Conservation (phyloP, 1,140 invertebrate species). For the Zaprionus camerounensis region DNA sequence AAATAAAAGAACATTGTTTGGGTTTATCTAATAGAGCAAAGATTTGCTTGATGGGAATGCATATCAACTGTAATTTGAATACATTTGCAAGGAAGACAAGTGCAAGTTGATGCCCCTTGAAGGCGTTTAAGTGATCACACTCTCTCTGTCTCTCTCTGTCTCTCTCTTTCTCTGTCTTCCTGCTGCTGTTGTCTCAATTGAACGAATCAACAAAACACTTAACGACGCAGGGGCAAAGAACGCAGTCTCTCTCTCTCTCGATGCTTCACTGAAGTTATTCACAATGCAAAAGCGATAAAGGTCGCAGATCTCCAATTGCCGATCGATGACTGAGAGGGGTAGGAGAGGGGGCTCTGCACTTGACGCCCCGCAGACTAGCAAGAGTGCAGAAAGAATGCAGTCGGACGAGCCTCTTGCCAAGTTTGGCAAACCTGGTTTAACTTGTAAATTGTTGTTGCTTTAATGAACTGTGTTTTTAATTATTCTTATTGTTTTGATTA, state of each 20-base stretch:
- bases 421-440: background rate
- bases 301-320: background rate
- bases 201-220: slow-evolving; percentile 9
- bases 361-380: background rate
- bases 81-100: background rate
- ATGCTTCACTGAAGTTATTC: background rate
- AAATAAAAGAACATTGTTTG: background rate
- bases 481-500: background rate
- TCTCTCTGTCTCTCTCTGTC: too few species aligned
- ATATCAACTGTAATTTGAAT: background rate
- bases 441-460: background rate
- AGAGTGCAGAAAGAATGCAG: slow-evolving; percentile 1
- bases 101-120: background rate
- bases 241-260: background rate
- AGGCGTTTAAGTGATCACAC: background rate
- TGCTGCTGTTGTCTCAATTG: background rate
- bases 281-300: background rate
- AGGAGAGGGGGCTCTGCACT: too few species aligned
- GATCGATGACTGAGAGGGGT: background rate
- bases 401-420: slow-evolving; percentile 1
- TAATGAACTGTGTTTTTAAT: background rate
- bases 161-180: background rate
- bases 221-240: background rate
- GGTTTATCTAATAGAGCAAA: background rate
- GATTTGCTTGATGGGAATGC: background rate